Conservation (phyloP, 2,888 invertebrate genomes). For the Acrobasis suavella region DNA sequence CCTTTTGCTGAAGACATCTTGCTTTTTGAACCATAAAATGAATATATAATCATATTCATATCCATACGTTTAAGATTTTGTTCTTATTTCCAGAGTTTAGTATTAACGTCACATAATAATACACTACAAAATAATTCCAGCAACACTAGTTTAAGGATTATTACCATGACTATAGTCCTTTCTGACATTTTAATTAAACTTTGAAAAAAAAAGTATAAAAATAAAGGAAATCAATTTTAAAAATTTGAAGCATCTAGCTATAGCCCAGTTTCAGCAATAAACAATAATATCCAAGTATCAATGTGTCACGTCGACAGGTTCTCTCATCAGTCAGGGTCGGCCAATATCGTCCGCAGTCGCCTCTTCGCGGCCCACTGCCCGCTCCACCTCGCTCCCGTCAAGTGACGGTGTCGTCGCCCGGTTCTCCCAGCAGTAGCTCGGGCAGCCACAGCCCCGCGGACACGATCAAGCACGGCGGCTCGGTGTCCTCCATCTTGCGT, state of each 20-base stretch:
- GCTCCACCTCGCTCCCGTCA: slow-evolving; percentile 76
- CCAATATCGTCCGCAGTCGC: slow-evolving; percentile 88
- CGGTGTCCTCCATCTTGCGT: slow-evolving; percentile 72
- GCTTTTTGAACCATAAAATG: neutral
- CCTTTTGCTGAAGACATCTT: neutral
- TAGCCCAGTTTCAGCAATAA: neutral
- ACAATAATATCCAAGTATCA: neutral
- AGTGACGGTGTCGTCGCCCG: slow-evolving; percentile 86
- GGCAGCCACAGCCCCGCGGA: slow-evolving; percentile 91
- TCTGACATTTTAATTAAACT: no score
- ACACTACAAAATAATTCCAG: neutral
- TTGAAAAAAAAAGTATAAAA: no score
- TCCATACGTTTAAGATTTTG: no score
- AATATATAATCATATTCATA: no score
- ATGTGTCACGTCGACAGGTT: slow-evolving; percentile 66
- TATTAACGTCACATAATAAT: neutral
- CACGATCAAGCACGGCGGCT: slow-evolving; percentile 85
- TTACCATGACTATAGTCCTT: no score
- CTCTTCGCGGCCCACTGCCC: slow-evolving; percentile 84
- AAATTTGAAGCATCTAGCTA: no score
- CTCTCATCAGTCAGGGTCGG: slow-evolving; percentile 88
- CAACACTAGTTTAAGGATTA: neutral
- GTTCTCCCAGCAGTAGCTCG: slow-evolving; percentile 93
- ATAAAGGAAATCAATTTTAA: no score
- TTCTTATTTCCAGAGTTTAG: neutral